These are phyloP conservation scores for Bovichtus diacanthus DNA, from an alignment of 2,797 vertebrate genomes.

Conservation along the genomic window DNA sequence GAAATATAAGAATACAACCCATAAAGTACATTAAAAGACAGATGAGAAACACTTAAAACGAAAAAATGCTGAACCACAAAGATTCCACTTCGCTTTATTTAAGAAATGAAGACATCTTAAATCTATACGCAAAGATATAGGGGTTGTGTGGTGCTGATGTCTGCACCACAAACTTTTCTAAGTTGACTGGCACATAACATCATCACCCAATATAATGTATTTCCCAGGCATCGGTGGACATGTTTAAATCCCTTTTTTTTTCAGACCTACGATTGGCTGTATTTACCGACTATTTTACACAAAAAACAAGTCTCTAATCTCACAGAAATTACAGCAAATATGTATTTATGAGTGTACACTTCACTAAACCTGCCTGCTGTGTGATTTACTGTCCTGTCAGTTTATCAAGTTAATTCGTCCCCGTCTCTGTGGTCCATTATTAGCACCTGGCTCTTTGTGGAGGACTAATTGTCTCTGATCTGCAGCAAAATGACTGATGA, in stretches of 20 bases:
- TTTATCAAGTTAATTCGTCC: slow-evolving; percentile 34
- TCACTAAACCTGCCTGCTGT: slow-evolving; percentile 30
- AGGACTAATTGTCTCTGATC: slow-evolving; percentile 56
- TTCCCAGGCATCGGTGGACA: slow-evolving; percentile 32
- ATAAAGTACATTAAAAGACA: slow-evolving; percentile 47
- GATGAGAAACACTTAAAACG: slow-evolving; percentile 33
- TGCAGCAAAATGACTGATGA: slow-evolving; percentile 64
- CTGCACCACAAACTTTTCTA: slow-evolving; percentile 41
- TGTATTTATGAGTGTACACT: slow-evolving; percentile 7
- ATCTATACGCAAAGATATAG: slow-evolving; percentile 29
- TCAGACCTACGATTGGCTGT: not conserved
- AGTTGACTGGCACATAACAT: slow-evolving; percentile 38
- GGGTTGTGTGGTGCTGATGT: slow-evolving; percentile 36
- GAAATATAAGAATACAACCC: slow-evolving; percentile 52
- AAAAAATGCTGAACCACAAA: slow-evolving; percentile 42
- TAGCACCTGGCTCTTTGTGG: slow-evolving; percentile 51
- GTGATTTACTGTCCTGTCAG: slow-evolving; percentile 51
- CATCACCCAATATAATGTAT: slow-evolving; percentile 47
- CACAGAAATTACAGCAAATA: slow-evolving; percentile 10
- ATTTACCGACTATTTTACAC: not conserved
- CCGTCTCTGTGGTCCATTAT: slow-evolving; percentile 44
- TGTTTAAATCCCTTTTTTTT: slow-evolving; percentile 6
- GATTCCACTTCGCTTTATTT: slow-evolving; percentile 25
- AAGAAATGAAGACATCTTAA: slow-evolving; percentile 52
- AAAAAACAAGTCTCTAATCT: not conserved